A percentile compares a stretch with the other conserved stretches of the same genome.
phyloP scores from a whole-genome alignment of 2,113 vertebrate species.

The Chroicocephalus ridibundus region DNA sequence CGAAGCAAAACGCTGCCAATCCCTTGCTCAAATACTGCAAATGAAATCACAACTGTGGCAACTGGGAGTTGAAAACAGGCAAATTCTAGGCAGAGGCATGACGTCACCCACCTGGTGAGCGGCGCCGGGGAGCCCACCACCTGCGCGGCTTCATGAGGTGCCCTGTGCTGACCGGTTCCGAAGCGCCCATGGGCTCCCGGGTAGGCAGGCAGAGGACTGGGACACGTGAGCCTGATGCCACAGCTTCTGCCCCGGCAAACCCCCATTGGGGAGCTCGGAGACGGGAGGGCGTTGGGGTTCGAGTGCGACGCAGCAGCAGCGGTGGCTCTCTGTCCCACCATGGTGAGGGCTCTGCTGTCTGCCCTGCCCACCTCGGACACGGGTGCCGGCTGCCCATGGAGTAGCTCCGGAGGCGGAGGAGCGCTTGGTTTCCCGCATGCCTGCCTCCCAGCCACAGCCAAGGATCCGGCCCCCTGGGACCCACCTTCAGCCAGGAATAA shows the following conservation, averaged over 20 bases:
- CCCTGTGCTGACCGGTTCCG: neutral
- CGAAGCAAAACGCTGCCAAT: neutral
- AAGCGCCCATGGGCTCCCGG: neutral
- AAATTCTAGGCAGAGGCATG: rapidly evolving
- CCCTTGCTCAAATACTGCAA: neutral
- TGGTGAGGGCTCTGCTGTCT: neutral
- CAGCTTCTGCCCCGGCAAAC: neutral
- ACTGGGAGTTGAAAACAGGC: neutral
- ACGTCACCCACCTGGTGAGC: rapidly evolving
- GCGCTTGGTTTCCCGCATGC: neutral
- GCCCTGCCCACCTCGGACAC: rapidly evolving
- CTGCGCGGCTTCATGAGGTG: rapidly evolving
- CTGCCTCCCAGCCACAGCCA: neutral
- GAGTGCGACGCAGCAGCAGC: rapidly evolving
- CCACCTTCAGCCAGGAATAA: conserved; percentile 17
- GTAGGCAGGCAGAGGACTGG: neutral
- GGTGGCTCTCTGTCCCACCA: rapidly evolving
- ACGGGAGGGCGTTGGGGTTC: rapidly evolving
- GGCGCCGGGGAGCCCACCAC: rapidly evolving
- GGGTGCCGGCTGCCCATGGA: rapidly evolving
- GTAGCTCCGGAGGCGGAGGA: neutral
- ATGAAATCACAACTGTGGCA: neutral
- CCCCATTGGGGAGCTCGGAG: rapidly evolving
- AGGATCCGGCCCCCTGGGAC: neutral
- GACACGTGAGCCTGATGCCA: rapidly evolving